phyloP scores from a whole-genome alignment of 92 coral and sea anemone genomes.

The Palythoa heliodiscus region DNA sequence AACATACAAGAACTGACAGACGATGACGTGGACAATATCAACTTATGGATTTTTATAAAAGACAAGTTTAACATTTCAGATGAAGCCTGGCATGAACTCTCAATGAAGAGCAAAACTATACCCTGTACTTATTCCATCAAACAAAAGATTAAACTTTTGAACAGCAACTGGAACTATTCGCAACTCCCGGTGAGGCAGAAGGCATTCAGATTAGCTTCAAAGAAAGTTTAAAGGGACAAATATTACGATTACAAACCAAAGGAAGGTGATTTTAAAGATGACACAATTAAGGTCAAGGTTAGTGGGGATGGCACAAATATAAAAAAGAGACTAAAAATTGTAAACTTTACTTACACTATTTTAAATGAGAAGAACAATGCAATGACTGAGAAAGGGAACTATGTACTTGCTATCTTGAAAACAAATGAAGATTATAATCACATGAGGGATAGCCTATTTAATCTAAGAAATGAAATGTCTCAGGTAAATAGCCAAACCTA shows the following conservation, averaged over 20 bases:
- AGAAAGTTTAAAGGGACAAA: slow-evolving; percentile 51
- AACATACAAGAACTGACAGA: slow-evolving; percentile 30
- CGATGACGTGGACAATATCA: slow-evolving; percentile 48
- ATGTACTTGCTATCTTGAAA: slow-evolving; percentile 60
- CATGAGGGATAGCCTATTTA: slow-evolving; percentile 18
- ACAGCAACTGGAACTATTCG: slow-evolving; percentile 50
- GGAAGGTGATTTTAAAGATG: slow-evolving; percentile 33
- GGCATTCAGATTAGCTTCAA: slow-evolving; percentile 56
- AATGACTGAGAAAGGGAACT: slow-evolving; percentile 55
- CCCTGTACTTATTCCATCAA: slow-evolving; percentile 47
- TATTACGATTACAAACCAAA: slow-evolving; percentile 17
- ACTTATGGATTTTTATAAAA: slow-evolving; percentile 56
- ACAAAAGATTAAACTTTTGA: slow-evolving; percentile 32
- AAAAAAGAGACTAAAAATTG: too few species aligned
- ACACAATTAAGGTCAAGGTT: slow-evolving; percentile 23
- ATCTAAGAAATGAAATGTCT: slow-evolving; percentile 15
- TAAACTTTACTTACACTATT: not conserved
- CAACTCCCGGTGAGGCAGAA: slow-evolving; percentile 57
- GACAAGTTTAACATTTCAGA: slow-evolving; percentile 59
- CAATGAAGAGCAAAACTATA: slow-evolving; percentile 51
- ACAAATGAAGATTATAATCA: slow-evolving; percentile 36
- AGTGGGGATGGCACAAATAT: slow-evolving; percentile 33
- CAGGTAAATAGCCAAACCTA: not conserved
- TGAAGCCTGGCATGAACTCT: slow-evolving; percentile 63
- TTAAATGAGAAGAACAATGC: not conserved